These are phyloP conservation scores for Trissolcus brochymenae DNA, from an alignment of 2,888 invertebrate species.

Conservation along the genomic window DNA sequence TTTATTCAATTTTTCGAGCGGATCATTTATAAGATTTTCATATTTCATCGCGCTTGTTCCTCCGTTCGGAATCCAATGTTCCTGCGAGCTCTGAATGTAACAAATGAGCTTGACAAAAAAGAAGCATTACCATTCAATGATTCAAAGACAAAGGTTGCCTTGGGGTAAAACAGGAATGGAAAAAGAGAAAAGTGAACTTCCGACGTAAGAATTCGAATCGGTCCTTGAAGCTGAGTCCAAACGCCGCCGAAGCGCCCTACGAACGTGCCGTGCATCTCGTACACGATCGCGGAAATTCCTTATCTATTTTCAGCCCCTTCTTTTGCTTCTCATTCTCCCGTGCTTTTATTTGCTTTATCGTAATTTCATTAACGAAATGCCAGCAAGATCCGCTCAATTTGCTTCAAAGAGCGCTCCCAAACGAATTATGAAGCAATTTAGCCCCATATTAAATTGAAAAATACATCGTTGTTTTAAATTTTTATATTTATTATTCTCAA, in stretches of 20 bases:
- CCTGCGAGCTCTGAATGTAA: constrained; percentile 33
- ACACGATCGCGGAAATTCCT: constrained; percentile 56
- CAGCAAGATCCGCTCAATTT: constrained; percentile 56
- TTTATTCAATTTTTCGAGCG: constrained; percentile 5
- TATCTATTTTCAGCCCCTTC: constrained; percentile 50
- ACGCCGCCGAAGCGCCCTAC: constrained; percentile 54
- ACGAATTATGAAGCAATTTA: constrained; percentile 54
- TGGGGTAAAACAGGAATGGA: constrained; percentile 37
- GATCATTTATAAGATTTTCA: constrained; percentile 2
- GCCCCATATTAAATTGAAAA: constrained; percentile 42
- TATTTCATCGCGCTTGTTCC: constrained; percentile 20
- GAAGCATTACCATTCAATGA: constrained; percentile 51
- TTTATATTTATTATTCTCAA: constrained; percentile 1
- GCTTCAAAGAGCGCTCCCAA: constrained; percentile 51
- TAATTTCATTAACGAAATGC: constrained; percentile 63
- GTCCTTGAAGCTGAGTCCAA: constrained; percentile 47
- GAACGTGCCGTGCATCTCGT: constrained; percentile 62
- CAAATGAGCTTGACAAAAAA: constrained; percentile 46
- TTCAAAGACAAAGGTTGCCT: constrained; percentile 53
- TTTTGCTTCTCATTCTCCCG: constrained; percentile 26
- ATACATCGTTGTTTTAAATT: constrained; percentile 26
- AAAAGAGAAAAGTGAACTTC: constrained; percentile 28
- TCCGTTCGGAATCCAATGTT: constrained; percentile 3
- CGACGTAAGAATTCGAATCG: constrained; percentile 49
- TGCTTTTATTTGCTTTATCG: constrained; percentile 54